Conservation (phyloP, 2,113 vertebrate species). For the Sula dactylatra region DNA sequence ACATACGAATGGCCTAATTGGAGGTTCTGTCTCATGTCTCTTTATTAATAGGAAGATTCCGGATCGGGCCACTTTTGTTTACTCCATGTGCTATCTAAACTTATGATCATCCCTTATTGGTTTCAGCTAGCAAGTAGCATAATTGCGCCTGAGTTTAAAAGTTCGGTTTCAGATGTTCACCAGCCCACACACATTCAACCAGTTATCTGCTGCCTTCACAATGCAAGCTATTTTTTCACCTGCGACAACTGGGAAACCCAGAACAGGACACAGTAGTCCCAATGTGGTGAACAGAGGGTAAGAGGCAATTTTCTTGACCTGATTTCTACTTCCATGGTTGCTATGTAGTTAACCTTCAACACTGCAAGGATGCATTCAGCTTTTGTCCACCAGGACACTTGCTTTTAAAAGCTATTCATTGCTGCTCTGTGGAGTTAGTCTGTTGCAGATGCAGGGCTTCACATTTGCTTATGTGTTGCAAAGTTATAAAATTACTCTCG, state of each 20-base stretch:
- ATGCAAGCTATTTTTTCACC: neutral
- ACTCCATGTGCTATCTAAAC: neutral
- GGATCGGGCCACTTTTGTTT: neutral
- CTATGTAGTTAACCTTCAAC: neutral
- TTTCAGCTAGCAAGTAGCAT: neutral
- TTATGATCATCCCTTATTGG: neutral
- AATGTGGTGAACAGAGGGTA: neutral
- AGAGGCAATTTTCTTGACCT: neutral
- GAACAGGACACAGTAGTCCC: neutral
- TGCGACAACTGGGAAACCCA: neutral
- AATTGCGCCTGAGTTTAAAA: neutral
- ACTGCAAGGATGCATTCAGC: neutral
- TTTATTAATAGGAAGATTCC: neutral
- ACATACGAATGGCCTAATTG: neutral
- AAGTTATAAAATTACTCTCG: neutral
- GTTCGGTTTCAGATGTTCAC: neutral
- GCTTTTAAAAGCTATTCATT: neutral
- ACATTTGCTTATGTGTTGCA: neutral
- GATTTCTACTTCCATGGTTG: neutral
- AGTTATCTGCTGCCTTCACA: neutral
- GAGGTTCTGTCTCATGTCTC: neutral
- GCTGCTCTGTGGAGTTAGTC: neutral
- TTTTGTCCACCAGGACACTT: neutral
- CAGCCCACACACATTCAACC: no score
- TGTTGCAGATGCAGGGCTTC: neutral